phyloP scores from a whole-genome alignment of 2,113 vertebrate species.

The Geococcyx californianus region DNA sequence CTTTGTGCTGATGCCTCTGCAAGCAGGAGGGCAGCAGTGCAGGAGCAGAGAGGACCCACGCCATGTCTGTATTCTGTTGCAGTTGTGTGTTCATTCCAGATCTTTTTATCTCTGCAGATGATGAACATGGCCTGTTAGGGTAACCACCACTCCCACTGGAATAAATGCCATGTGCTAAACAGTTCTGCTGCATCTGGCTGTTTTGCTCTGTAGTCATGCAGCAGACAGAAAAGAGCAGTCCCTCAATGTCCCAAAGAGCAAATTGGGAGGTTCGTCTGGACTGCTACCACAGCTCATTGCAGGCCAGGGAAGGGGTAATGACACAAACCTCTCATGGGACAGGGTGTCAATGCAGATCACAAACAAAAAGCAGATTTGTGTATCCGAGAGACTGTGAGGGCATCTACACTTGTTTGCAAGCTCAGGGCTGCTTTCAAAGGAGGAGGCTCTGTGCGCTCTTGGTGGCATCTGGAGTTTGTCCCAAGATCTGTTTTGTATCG shows the following conservation, averaged over 20 bases:
- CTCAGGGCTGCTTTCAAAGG: neutral
- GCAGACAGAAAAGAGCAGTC: neutral
- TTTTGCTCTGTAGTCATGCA: neutral
- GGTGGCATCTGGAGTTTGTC: neutral
- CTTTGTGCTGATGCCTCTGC: neutral
- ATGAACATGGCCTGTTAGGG: neutral
- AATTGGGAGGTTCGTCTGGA: neutral
- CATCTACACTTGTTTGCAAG: neutral
- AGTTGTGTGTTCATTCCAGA: neutral
- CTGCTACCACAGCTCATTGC: neutral
- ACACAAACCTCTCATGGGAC: neutral
- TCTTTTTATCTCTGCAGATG: neutral
- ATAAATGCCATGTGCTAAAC: constrained; percentile 37
- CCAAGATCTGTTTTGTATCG: neutral
- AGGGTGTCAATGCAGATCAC: neutral
- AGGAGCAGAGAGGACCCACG: neutral
- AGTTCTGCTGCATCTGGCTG: constrained; percentile 8
- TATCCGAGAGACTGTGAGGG: neutral
- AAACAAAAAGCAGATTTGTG: neutral
- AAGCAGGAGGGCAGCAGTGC: neutral
- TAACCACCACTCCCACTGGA: neutral
- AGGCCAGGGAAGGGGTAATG: neutral
- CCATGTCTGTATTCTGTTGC: neutral
- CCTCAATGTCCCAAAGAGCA: neutral
- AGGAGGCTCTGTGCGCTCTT: neutral